Evolutionary conservation across 1,140 invertebrate genomes (phyloP).

Genomic region (Aradophagus sp.): DNA sequence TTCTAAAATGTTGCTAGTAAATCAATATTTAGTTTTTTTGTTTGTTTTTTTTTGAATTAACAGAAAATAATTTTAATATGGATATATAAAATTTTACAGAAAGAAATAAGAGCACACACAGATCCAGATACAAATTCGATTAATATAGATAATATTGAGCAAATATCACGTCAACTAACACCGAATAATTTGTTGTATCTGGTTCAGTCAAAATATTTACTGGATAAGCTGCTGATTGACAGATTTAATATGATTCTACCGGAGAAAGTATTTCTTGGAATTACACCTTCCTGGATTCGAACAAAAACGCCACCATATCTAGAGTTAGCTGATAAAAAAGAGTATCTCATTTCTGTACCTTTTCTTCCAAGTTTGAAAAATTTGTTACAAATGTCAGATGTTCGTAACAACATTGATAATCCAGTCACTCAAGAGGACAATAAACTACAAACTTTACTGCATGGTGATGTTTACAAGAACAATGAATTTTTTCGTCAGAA

Average conservation of each 20-base stretch:
- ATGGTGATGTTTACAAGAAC: conserved; percentile 9
- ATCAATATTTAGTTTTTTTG: too few relatives aligned
- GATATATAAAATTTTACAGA: too few relatives aligned
- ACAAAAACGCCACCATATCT: conserved; percentile 20
- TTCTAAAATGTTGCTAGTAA: too few relatives aligned
- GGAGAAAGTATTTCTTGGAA: conserved; percentile 5
- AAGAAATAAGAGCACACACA: conserved; percentile 18
- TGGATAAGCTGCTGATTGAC: conserved; percentile 23
- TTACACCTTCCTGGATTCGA: conserved; percentile 7
- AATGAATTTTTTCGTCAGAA: conserved; percentile 17
- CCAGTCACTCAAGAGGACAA: conserved; percentile 7
- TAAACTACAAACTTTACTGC: conserved; percentile 10
- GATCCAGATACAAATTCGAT: conserved; percentile 22
- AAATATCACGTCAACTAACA: conserved; percentile 4
- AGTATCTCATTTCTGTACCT: conserved; percentile 7
- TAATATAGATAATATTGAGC: conserved; percentile 7
- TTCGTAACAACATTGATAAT: conserved; percentile 13
- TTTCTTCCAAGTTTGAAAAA: conserved; percentile 23
- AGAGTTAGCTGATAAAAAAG: conserved; percentile 10
- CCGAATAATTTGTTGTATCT: conserved; percentile 1
- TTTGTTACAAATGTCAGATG: conserved; percentile 16
- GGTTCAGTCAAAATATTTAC: conserved; percentile 14
- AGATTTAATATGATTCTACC: conserved; percentile 23
- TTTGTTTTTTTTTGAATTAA: too few relatives aligned
- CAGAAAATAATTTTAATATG: too few relatives aligned